Conservation (phyloP, 2,113 vertebrate genomes). For the Brachionichthys hirsutus region DNA sequence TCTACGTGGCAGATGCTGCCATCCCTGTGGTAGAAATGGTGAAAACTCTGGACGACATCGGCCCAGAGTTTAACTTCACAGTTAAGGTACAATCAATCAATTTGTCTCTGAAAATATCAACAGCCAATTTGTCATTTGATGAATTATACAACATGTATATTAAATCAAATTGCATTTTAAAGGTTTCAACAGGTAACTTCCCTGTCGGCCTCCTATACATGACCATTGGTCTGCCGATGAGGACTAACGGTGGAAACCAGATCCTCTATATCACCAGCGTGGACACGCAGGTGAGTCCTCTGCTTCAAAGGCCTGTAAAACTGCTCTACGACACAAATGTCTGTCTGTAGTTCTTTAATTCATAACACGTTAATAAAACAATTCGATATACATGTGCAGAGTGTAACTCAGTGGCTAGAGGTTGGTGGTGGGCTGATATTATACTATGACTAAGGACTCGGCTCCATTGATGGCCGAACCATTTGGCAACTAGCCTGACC, state of each 20-base stretch:
- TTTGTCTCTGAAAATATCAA: not conserved
- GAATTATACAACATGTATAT: not conserved
- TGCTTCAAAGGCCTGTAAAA: not conserved
- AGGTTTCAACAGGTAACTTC: constrained; percentile 84
- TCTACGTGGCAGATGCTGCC: constrained; percentile 82
- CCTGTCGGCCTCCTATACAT: constrained; percentile 80
- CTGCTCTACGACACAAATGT: no score
- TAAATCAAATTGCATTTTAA: not conserved
- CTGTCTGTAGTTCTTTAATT: no score
- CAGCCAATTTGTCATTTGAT: not conserved
- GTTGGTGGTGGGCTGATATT: no score
- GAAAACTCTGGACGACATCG: constrained; percentile 84
- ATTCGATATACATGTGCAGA: not conserved
- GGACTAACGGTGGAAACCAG: constrained; percentile 78
- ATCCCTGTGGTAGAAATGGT: constrained; percentile 70
- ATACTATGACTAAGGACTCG: no score
- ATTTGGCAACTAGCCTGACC: not conserved
- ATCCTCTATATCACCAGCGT: constrained; percentile 84
- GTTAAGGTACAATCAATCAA: constrained; percentile 78
- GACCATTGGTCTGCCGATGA: constrained; percentile 79
- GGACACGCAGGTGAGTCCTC: constrained; percentile 74
- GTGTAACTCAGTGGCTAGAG: not conserved
- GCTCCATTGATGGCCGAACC: no score
- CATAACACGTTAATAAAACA: not conserved
- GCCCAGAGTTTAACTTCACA: constrained; percentile 86